Conservation (phyloP, 1,140 invertebrate genomes). For the Neodiprion pinetum region DNA sequence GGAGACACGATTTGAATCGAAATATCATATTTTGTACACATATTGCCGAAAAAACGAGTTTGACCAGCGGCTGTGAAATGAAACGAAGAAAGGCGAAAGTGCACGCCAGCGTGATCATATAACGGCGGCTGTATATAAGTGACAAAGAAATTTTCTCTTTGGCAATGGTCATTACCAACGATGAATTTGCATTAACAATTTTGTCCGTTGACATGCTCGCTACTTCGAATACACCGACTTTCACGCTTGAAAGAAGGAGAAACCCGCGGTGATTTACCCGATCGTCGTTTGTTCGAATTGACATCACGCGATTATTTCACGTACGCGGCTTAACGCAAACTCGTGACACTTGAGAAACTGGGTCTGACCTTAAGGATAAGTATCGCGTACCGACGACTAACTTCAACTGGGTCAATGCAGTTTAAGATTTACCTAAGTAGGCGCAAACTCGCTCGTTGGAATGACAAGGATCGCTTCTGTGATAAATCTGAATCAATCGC, state of each 20-base stretch:
- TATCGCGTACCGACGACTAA: slow-evolving; percentile 4
- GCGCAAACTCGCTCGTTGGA: not conserved
- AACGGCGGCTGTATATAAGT: not conserved
- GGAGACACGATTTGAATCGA: too few species aligned
- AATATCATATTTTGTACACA: too few species aligned
- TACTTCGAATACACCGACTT: not conserved
- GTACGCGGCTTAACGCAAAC: not conserved
- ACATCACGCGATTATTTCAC: slow-evolving; percentile 4
- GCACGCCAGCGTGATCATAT: not conserved
- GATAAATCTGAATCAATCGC: not conserved
- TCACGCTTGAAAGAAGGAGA: not conserved
- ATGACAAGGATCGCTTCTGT: slow-evolving; percentile 2
- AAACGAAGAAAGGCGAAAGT: not conserved
- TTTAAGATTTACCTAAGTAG: slow-evolving; percentile 1
- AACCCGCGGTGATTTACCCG: not conserved
- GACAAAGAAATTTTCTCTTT: not conserved
- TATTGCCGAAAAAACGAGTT: not conserved
- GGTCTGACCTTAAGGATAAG: slow-evolving; percentile 11
- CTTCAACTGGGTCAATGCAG: slow-evolving; percentile 8
- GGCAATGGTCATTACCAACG: not conserved
- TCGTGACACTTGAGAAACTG: slow-evolving; percentile 5
- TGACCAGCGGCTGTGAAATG: not conserved
- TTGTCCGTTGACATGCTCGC: not conserved
- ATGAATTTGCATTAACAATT: not conserved
- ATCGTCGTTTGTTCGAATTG: not conserved